Percentiles rank a stretch among this genome's conserved stretches.
Evolutionary conservation across 2,113 vertebrate species (phyloP).

Genomic region (Campylomormyrus tamandua): DNA sequence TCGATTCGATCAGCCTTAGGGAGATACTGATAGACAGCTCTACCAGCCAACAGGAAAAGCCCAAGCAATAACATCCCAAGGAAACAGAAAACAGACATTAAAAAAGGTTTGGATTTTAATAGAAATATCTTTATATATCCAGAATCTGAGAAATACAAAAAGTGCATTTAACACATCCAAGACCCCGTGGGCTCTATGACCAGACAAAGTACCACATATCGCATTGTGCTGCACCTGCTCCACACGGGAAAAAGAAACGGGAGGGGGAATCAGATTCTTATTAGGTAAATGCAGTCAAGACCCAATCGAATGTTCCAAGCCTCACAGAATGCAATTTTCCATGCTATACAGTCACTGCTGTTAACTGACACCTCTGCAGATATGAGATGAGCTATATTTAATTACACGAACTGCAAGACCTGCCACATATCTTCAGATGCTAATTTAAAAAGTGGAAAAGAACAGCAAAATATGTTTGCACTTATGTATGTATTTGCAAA

Average conservation of each 20-base stretch:
- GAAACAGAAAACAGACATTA: conserved; percentile 60
- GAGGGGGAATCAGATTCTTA: conserved; percentile 27
- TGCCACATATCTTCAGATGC: conserved; percentile 8
- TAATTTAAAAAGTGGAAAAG: conserved; percentile 3
- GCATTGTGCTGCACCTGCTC: conserved; percentile 43
- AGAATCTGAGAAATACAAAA: conserved; percentile 68
- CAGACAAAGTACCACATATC: conserved; percentile 50
- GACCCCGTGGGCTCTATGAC: conserved; percentile 42
- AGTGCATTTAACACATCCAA: conserved; percentile 59
- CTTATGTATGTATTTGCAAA: neutral
- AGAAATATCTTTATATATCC: conserved; percentile 48
- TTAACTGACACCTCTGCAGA: conserved; percentile 35
- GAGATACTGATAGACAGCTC: conserved; percentile 49
- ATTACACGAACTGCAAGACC: conserved; percentile 4
- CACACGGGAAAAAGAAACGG: conserved; percentile 49
- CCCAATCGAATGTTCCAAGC: conserved; percentile 50
- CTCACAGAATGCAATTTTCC: conserved; percentile 48
- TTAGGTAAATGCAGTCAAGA: conserved; percentile 46
- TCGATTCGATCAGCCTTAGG: neutral
- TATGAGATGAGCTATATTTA: conserved; percentile 27
- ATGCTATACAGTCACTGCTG: conserved; percentile 43
- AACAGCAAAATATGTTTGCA: neutral
- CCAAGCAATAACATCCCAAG: conserved; percentile 43
- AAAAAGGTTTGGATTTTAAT: conserved; percentile 59
- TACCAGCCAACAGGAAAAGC: conserved; percentile 39